Percentiles rank a stretch among this genome's conserved stretches.
Evolutionary conservation across 1,140 invertebrate species (phyloP).

Genomic region (Odontomachus brunneus): DNA sequence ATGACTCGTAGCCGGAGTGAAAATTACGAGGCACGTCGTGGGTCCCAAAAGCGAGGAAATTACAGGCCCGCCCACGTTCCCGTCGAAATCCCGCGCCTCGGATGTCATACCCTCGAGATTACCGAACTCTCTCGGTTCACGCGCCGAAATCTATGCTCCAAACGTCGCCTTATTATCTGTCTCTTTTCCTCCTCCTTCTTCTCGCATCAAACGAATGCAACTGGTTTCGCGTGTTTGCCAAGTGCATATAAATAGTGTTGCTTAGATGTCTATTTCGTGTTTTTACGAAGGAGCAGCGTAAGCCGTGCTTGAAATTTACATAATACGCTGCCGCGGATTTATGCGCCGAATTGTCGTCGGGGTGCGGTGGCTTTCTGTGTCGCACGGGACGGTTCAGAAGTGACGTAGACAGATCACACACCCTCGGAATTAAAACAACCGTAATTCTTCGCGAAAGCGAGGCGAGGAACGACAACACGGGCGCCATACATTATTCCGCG

Average conservation of each 20-base stretch:
- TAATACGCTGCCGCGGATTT: conserved; percentile 11
- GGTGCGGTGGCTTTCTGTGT: not conserved
- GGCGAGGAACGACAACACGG: not conserved
- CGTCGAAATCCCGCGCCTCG: conserved; percentile 13
- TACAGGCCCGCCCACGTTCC: conserved; percentile 51
- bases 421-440: conserved; percentile 21
- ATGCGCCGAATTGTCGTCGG: not conserved
- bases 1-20: conserved; percentile 48
- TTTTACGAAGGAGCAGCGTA: not conserved
- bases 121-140: not conserved
- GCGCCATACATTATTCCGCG: not conserved
- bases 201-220: not conserved
- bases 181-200: no score
- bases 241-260: not conserved
- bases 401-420: conserved; percentile 4
- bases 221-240: not conserved
- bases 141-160: not conserved
- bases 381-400: not conserved
- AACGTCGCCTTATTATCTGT: not conserved
- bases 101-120: not conserved
- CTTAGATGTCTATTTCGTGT: not conserved
- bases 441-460: not conserved
- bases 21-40: conserved; percentile 71
- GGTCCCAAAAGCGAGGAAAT: conserved; percentile 74
- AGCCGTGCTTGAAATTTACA: not conserved